Evolutionary conservation across 2,797 vertebrate genomes (phyloP).

Genomic region (Malurus splendens): DNA sequence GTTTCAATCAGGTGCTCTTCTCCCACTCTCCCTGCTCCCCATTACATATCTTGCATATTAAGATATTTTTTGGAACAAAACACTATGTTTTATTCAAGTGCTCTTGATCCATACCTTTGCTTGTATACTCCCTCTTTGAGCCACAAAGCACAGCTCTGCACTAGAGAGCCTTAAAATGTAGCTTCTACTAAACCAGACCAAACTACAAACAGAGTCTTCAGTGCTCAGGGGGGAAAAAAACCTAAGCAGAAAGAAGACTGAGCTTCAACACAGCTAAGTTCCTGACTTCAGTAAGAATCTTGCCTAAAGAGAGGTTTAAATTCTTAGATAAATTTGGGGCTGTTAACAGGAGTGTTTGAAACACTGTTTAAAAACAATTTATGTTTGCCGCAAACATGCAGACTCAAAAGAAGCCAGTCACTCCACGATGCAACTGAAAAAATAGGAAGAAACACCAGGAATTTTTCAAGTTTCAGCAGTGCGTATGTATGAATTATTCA

Average conservation of each 20-base stretch:
- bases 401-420: not conserved
- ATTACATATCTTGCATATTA: not conserved
- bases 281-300: not conserved
- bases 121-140: not conserved
- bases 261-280: not conserved
- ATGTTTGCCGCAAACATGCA: not conserved
- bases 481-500: not conserved
- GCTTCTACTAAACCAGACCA: not conserved
- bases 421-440: not conserved
- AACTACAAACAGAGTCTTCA: not conserved
- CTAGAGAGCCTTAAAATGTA: not conserved
- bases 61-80: not conserved
- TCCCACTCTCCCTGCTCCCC: not conserved
- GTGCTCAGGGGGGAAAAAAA: not conserved
- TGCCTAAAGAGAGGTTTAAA: not conserved
- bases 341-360: not conserved
- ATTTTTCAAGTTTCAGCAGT: constrained; percentile 7
- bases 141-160: not conserved
- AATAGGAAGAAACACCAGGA: not conserved
- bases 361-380: not conserved
- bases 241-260: accelerated
- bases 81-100: not conserved
- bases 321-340: not conserved
- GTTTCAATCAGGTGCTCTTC: not conserved
- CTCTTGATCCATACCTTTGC: not conserved